Conservation (phyloP, 1,140 invertebrate species). For the Macrostomum lignano region DNA sequence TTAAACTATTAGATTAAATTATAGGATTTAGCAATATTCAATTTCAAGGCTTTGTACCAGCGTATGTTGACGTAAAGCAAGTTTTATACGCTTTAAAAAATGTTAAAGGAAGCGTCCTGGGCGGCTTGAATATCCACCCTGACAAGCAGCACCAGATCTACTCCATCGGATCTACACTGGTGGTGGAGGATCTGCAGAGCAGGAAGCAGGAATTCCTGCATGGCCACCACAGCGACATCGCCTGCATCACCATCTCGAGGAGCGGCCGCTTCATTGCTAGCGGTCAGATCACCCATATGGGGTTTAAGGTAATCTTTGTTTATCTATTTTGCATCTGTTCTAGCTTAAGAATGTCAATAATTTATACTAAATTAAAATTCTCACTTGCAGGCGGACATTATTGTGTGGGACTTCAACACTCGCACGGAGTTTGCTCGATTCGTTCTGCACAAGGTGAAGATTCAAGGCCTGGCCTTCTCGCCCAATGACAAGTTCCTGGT, state of each 20-base stretch:
- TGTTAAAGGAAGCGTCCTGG: conserved; percentile 32
- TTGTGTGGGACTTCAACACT: conserved; percentile 51
- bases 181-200: conserved; percentile 41
- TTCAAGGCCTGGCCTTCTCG: conserved; percentile 51
- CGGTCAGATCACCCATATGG: conserved; percentile 59
- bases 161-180: conserved; percentile 51
- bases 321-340: too few relatives aligned
- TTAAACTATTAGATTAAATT: too few relatives aligned
- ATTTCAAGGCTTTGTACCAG: too few relatives aligned
- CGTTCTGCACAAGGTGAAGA: conserved; percentile 51
- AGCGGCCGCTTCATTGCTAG: conserved; percentile 50
- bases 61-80: too few relatives aligned
- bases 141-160: conserved; percentile 45
- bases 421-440: conserved; percentile 36
- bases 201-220: conserved; percentile 45
- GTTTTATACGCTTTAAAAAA: background rate
- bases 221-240: conserved; percentile 53
- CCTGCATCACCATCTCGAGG: conserved; percentile 45
- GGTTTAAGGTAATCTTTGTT: conserved; percentile 51
- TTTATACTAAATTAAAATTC: conserved; percentile 1
- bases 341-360: background rate
- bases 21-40: too few relatives aligned
- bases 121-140: conserved; percentile 44
- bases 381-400: conserved; percentile 38
- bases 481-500: conserved; percentile 46